Evolutionary conservation across 1,140 invertebrate genomes (phyloP), one percentile per base, ranked within the genome.

Genomic region (Mylabris phalerata): DNA sequence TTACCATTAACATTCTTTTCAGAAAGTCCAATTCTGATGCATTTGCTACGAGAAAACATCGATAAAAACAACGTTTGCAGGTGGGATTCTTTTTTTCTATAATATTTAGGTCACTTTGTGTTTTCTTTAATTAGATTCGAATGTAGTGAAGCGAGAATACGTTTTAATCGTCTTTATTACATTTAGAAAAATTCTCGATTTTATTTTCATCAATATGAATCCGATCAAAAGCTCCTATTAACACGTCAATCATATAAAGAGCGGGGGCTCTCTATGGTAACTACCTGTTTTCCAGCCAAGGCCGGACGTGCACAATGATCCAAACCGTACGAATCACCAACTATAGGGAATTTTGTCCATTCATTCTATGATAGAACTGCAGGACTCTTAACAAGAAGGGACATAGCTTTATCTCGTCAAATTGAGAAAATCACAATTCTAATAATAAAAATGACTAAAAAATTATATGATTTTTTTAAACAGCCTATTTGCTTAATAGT

Each of bases 161-260:
- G 6, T 40, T 40, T 40, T 40, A 7, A 40, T 40, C 39, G 6
- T 2, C 39, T 40, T 40, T 40, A 40, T 19, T 19, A 40, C 39
- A 40, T n/a, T 42, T n/a, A 42, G 4, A 42, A n/a, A 42, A 42
- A n/a, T 42, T 42, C 41, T 42, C 9, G 10, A 48, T 48, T 19
- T 19, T 19, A 19, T 19, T 19, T 19, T 19, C 19, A 19, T 19
- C 19, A 19, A 19, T 19, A 19, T 19, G 19, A 19, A 19, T 19
- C 19, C 19, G 19, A 19, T 19, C 19, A 19, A 19, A 19, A 19
- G 19, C 19, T 54, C 45, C 50, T 52, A 57, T 61, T 57, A 56
- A 61, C 41, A 61, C 46, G 59, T 61, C 59, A 61, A 57, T 61
- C 59, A 61, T 50, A n/a, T 57, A 27, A 44, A 54, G 19, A 11